Evolutionary conservation across 2,797 vertebrate genomes (phyloP).

Genomic region (Semaprochilodus insignis): DNA sequence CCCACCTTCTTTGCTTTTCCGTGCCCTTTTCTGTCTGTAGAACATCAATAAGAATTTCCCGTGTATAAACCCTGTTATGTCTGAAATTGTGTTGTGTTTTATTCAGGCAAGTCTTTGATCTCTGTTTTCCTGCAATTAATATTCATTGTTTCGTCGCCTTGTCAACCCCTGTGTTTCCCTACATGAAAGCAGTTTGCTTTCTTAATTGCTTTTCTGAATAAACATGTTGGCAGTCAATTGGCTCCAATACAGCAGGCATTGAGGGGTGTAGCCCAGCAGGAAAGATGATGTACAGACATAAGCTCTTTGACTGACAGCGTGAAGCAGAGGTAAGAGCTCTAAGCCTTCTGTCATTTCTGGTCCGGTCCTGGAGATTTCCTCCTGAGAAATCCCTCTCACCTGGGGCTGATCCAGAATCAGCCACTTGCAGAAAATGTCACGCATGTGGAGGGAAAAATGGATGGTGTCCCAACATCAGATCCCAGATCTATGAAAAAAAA

Average conservation of each 20-base stretch:
- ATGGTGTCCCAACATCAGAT: neutral
- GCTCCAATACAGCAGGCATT: slow-evolving; percentile 42
- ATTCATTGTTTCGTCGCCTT: slow-evolving; percentile 66
- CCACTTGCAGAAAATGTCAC: neutral
- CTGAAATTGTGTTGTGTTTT: neutral
- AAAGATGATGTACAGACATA: slow-evolving; percentile 42
- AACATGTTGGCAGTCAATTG: slow-evolving; percentile 40
- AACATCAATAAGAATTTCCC: neutral
- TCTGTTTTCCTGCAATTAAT: slow-evolving; percentile 55
- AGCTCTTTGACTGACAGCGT: slow-evolving; percentile 6
- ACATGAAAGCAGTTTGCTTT: slow-evolving; percentile 60
- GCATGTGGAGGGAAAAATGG: neutral
- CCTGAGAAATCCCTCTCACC: neutral
- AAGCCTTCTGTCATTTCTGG: neutral
- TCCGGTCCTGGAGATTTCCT: neutral
- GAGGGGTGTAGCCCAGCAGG: slow-evolving; percentile 27
- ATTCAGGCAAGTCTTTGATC: slow-evolving; percentile 4
- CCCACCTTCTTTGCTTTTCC: neutral
- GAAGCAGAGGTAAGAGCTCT: neutral
- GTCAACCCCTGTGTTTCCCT: slow-evolving; percentile 63
- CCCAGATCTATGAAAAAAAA: neutral
- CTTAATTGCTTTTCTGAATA: slow-evolving; percentile 69
- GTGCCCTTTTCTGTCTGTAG: slow-evolving; percentile 1
- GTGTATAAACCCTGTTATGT: neutral
- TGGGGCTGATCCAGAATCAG: neutral